Evolutionary conservation across 2,113 vertebrate genomes (phyloP).

Genomic region (Bubo bubo): DNA sequence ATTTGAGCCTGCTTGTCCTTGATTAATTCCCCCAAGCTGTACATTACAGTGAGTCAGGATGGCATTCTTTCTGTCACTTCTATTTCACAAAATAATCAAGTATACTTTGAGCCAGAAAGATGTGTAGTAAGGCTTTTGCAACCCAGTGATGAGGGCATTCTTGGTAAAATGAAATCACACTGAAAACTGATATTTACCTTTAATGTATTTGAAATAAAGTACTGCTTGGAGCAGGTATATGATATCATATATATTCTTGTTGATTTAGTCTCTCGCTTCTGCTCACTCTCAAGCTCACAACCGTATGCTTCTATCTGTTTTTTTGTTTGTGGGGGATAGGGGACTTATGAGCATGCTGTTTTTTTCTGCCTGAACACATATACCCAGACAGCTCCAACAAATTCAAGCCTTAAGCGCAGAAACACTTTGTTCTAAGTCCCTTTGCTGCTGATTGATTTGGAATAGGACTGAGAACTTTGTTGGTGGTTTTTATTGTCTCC

Average conservation of each 20-base stretch:
- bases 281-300: not conserved
- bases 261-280: not conserved
- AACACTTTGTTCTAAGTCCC: not conserved
- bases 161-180: not conserved
- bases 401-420: not conserved
- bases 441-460: not conserved
- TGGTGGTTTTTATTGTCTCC: constrained; percentile 13
- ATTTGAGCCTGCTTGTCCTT: not conserved
- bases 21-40: not conserved
- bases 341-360: not conserved
- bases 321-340: not conserved
- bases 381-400: not conserved
- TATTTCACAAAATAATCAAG: constrained; percentile 17
- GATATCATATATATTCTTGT: not conserved
- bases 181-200: not conserved
- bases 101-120: not conserved
- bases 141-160: not conserved
- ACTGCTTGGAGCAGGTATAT: not conserved
- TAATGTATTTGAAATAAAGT: not conserved
- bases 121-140: not conserved
- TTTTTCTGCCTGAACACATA: not conserved
- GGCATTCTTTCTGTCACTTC: not conserved
- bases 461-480: not conserved
- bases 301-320: not conserved
- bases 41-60: not conserved